These are phyloP conservation scores for Hyperoodon ampullatus DNA, from an alignment of 2,113 vertebrate species.

Conservation along the genomic window DNA sequence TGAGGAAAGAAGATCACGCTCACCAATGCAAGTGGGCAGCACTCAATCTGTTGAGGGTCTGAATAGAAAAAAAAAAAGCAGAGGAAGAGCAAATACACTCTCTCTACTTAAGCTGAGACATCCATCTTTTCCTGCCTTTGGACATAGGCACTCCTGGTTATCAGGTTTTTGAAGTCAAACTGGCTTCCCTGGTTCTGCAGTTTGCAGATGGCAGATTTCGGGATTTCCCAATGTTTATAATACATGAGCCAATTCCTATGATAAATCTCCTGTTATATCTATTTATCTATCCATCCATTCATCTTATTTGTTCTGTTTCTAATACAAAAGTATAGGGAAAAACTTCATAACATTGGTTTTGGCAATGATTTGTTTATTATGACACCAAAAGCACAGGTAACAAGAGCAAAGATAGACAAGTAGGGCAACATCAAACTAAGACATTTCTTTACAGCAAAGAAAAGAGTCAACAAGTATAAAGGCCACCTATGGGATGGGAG, in stretches of 20 bases:
- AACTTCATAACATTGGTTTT: background rate
- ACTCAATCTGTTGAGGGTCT: background rate
- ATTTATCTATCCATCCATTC: background rate
- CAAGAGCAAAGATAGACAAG: background rate
- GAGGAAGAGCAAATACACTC: background rate
- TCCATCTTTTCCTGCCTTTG: background rate
- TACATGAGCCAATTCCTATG: no score
- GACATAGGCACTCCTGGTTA: no score
- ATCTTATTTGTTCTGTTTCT: background rate
- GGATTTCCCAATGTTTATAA: background rate
- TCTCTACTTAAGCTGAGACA: background rate
- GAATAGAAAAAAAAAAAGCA: background rate
- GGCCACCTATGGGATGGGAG: background rate
- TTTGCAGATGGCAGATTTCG: background rate
- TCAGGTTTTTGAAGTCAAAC: background rate
- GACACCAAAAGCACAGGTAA: background rate
- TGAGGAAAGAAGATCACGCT: background rate
- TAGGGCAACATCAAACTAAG: background rate
- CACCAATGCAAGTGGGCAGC: background rate
- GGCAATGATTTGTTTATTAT: background rate
- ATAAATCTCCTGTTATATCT: background rate
- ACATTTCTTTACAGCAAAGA: background rate
- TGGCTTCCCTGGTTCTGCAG: background rate
- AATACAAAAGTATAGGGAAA: background rate
- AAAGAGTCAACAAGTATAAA: background rate